Percentiles rank a stretch among this genome's conserved stretches.
phyloP scores from a whole-genome alignment of 2,113 vertebrate genomes.

The Centrocercus urophasianus region DNA sequence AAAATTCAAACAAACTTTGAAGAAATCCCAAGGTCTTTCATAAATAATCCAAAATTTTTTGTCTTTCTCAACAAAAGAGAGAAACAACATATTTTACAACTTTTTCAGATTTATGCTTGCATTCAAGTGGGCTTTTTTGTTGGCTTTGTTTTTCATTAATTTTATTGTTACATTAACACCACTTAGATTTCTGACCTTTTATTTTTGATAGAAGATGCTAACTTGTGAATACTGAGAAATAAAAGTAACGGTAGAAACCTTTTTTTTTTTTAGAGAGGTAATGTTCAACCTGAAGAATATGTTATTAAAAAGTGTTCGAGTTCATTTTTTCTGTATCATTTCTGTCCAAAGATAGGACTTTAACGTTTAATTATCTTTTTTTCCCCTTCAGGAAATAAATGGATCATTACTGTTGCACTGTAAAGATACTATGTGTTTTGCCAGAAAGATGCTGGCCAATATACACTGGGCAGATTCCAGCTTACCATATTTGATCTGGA shows the following conservation, averaged over 20 bases:
- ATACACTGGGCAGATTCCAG: not conserved
- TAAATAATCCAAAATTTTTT: not conserved
- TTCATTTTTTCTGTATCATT: not conserved
- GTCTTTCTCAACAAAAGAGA: not conserved
- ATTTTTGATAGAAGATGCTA: not conserved
- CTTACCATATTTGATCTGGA: not conserved
- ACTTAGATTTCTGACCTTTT: not conserved
- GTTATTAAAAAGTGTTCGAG: not conserved
- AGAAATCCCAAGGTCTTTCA: not conserved
- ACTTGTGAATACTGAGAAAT: not conserved
- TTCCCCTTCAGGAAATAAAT: not conserved
- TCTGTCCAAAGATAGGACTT: not conserved
- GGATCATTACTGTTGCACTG: not conserved
- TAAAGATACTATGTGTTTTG: not conserved
- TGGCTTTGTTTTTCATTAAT: not conserved
- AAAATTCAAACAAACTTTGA: not conserved
- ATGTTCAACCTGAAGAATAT: not conserved
- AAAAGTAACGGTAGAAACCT: not conserved
- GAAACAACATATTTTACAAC: not conserved
- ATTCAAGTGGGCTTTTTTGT: not conserved
- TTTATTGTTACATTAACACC: not conserved
- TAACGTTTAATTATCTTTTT: not conserved
- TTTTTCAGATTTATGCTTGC: not conserved
- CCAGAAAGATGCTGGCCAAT: not conserved
- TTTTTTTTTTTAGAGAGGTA: not conserved